Evolutionary conservation across 2,888 invertebrate species (phyloP).

Genomic region (Cryptophagus acutangulus): DNA sequence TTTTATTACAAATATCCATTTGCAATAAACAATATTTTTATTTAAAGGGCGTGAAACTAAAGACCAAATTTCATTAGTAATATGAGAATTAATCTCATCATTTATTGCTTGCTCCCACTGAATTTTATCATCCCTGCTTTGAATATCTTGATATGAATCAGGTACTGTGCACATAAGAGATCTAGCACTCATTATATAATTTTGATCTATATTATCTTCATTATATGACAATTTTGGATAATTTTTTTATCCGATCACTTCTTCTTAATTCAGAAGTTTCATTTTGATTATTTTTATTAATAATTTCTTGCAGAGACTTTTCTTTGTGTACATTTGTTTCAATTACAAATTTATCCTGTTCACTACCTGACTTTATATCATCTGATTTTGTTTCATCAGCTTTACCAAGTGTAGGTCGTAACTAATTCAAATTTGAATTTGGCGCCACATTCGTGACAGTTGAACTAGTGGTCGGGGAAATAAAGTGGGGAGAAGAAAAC

Average conservation of each 20-base stretch:
- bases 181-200: constrained; percentile 7
- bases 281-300: neutral
- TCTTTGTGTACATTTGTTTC: constrained; percentile 1
- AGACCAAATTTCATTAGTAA: constrained; percentile 8
- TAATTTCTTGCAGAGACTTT: neutral
- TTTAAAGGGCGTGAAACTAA: constrained; percentile 3
- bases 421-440: too few relatives aligned
- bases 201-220: constrained; percentile 5
- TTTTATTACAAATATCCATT: constrained; percentile 15
- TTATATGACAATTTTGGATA: constrained; percentile 4
- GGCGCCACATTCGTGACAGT: too few relatives aligned
- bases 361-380: constrained; percentile 1
- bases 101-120: constrained; percentile 12
- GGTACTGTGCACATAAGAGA: neutral
- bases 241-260: constrained; percentile 6
- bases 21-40: constrained; percentile 14
- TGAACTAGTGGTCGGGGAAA: too few relatives aligned
- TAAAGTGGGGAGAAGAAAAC: too few relatives aligned
- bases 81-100: constrained; percentile 7
- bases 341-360: constrained; percentile 1
- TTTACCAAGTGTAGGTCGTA: too few relatives aligned
- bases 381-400: constrained; percentile 1
- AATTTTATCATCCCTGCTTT: constrained; percentile 10
- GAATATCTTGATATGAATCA: constrained; percentile 10
- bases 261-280: constrained; percentile 5